Percentiles rank a stretch among this genome's conserved stretches.
Evolutionary conservation across 2,113 vertebrate species (phyloP).

Genomic region (Chionis minor): DNA sequence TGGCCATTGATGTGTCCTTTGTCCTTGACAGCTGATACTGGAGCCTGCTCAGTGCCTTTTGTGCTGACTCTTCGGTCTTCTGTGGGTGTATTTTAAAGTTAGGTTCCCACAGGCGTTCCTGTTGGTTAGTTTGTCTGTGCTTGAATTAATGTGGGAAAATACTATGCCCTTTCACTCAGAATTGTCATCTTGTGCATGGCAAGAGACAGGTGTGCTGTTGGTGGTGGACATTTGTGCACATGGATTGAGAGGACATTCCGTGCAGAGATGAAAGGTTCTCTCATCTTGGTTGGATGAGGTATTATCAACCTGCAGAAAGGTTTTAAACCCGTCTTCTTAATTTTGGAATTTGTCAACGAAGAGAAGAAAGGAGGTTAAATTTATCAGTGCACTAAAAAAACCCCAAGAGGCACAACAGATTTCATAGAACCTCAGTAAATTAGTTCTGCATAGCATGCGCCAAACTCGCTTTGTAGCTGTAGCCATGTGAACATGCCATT

Average conservation of each 20-base stretch:
- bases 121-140: background rate
- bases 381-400: background rate
- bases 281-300: background rate
- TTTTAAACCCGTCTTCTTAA: background rate
- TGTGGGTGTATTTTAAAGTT: background rate
- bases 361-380: background rate
- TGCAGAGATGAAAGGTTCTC: background rate
- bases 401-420: background rate
- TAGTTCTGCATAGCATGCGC: background rate
- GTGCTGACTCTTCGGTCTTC: background rate
- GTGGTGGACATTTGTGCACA: background rate
- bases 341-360: background rate
- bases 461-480: background rate
- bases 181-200: rapidly evolving
- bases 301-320: background rate
- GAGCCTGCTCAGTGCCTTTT: background rate
- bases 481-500: background rate
- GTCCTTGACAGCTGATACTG: background rate
- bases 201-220: rapidly evolving
- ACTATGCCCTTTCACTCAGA: background rate
- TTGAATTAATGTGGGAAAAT: background rate
- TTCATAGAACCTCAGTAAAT: background rate
- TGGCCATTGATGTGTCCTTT: background rate
- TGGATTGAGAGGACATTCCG: background rate
- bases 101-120: background rate